Evolutionary conservation across 1,140 invertebrate genomes (phyloP).

Genomic region (Parasteatoda tepidariorum): DNA sequence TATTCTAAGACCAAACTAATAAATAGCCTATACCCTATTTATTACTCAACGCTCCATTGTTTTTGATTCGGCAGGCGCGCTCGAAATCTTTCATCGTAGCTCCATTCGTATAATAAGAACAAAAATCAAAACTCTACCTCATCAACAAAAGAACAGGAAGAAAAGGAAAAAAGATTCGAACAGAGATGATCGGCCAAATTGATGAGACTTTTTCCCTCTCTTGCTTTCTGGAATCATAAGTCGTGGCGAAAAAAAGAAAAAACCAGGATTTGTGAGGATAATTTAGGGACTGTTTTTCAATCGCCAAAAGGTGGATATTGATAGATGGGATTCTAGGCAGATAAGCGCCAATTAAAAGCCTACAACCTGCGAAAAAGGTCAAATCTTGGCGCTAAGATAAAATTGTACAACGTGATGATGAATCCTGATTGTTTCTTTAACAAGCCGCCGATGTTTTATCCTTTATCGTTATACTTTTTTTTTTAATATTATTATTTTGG

Average conservation of each 20-base stretch:
- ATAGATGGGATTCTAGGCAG: neutral
- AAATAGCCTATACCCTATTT: neutral
- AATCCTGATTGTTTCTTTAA: neutral
- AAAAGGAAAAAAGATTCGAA: neutral
- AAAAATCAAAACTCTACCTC: neutral
- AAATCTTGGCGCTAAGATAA: neutral
- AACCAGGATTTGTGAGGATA: conserved; percentile 5
- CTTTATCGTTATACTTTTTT: neutral
- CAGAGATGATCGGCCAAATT: neutral
- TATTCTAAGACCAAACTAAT: neutral
- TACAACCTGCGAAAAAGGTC: conserved; percentile 8
- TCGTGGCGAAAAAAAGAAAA: neutral
- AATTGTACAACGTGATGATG: neutral
- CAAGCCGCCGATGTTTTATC: neutral
- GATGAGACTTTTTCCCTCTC: neutral
- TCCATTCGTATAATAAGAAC: neutral
- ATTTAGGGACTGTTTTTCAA: conserved; percentile 6
- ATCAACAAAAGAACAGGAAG: neutral
- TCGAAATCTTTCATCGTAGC: neutral
- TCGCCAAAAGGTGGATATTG: neutral
- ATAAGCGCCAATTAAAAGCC: conserved; percentile 22
- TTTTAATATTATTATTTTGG: neutral
- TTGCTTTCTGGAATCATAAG: neutral
- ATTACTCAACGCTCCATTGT: neutral
- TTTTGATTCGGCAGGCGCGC: neutral